These are phyloP conservation scores for Orchestes rusci DNA, from an alignment of 2,888 invertebrate species.

Conservation along the genomic window DNA sequence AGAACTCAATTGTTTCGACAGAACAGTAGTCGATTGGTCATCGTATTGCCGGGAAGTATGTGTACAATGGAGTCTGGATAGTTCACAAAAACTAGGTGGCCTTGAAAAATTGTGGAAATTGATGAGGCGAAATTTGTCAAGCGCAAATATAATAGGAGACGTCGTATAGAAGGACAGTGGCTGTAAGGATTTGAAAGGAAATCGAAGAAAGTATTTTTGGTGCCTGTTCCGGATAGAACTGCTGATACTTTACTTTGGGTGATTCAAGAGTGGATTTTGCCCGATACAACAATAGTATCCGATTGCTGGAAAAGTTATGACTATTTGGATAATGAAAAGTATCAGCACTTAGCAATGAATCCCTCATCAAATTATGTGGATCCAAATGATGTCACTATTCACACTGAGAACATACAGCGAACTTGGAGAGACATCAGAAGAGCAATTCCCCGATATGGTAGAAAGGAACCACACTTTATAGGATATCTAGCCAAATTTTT, in stretches of 20 bases:
- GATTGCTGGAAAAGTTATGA: slow-evolving; percentile 32
- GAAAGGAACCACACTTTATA: slow-evolving; percentile 1
- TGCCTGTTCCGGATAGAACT: slow-evolving; percentile 9
- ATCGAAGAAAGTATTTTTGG: slow-evolving; percentile 18
- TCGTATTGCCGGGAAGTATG: slow-evolving; percentile 2
- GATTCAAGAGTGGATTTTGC: slow-evolving; percentile 25
- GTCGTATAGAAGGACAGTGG: slow-evolving; percentile 24
- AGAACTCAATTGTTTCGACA: not conserved
- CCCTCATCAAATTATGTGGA: slow-evolving; percentile 28
- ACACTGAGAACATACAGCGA: not conserved
- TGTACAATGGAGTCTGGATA: not conserved
- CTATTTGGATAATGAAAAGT: slow-evolving; percentile 24
- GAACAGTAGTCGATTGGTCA: slow-evolving; percentile 1
- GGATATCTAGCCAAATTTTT: slow-evolving; percentile 4
- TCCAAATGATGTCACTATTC: slow-evolving; percentile 19
- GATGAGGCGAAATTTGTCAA: slow-evolving; percentile 26
- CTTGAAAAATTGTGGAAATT: slow-evolving; percentile 23
- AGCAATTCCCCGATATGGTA: slow-evolving; percentile 4
- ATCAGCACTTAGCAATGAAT: slow-evolving; percentile 26
- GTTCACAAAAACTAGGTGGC: slow-evolving; percentile 10
- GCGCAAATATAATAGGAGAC: slow-evolving; percentile 26
- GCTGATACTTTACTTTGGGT: slow-evolving; percentile 18
- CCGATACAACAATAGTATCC: slow-evolving; percentile 27
- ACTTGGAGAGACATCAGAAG: not conserved
- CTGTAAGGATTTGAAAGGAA: slow-evolving; percentile 23